Conservation (phyloP, 2,888 invertebrate species). For the Cloeon dipterum region DNA sequence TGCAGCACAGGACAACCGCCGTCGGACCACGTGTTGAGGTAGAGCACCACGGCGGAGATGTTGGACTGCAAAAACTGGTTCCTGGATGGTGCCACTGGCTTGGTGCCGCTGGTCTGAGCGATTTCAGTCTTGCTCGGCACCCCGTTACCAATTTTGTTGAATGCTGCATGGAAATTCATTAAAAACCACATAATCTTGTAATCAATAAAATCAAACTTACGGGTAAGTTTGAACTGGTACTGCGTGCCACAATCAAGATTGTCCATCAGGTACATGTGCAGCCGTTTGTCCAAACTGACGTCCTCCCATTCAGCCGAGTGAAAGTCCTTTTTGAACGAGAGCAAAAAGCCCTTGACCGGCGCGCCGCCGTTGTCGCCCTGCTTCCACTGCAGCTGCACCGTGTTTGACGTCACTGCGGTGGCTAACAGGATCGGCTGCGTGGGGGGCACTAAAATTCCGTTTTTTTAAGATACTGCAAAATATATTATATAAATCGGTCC, state of each 20-base stretch:
- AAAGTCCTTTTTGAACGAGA: constrained; percentile 21
- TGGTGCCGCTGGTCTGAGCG: constrained; percentile 19
- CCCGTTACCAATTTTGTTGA: constrained; percentile 20
- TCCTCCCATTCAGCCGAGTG: constrained; percentile 30
- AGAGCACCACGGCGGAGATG: constrained; percentile 18
- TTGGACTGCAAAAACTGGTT: constrained; percentile 19
- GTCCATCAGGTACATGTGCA: constrained; percentile 16
- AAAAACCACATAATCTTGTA: no score
- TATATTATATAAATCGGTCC: not conserved
- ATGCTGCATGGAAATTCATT: constrained; percentile 14
- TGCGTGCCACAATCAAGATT: constrained; percentile 18
- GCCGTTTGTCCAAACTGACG: constrained; percentile 22
- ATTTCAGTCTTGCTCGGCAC: constrained; percentile 18
- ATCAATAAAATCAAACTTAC: constrained; percentile 7
- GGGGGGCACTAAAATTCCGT: constrained; percentile 32
- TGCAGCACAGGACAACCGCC: constrained; percentile 20
- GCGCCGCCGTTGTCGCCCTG: constrained; percentile 29
- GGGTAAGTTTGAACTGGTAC: constrained; percentile 19
- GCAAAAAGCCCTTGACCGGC: constrained; percentile 25
- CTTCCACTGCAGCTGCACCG: constrained; percentile 29
- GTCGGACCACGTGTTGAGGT: constrained; percentile 20
- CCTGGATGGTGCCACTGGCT: constrained; percentile 15
- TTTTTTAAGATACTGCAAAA: no score
- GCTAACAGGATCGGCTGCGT: constrained; percentile 25
- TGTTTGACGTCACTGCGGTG: constrained; percentile 24